A percentile compares a stretch with the other conserved stretches of the same genome.
These are phyloP conservation scores for Drosophila dives DNA, from an alignment of 2,888 invertebrate genomes.

Conservation along the genomic window DNA sequence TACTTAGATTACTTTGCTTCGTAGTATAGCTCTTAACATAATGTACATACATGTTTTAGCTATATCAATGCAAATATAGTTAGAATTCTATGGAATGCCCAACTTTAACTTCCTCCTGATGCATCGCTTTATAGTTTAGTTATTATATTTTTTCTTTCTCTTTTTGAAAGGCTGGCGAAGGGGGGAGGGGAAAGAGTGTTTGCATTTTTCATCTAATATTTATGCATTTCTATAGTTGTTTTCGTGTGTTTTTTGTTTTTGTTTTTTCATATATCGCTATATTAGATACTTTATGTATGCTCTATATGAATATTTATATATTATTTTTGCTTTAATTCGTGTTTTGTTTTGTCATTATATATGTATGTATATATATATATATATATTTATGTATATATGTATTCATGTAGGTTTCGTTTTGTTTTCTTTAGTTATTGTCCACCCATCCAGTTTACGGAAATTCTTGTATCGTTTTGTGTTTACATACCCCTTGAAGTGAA, in stretches of 20 bases:
- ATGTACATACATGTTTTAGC: conserved; percentile 26
- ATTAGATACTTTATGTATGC: conserved; percentile 43
- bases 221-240: conserved; percentile 18
- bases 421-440: conserved; percentile 84
- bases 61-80: conserved; percentile 26
- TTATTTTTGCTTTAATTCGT: conserved; percentile 26
- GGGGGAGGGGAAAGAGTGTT: background rate
- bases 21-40: conserved; percentile 31
- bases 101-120: conserved; percentile 52
- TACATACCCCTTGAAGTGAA: conserved; percentile 41
- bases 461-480: conserved; percentile 57
- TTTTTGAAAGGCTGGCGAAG: background rate
- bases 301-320: conserved; percentile 47
- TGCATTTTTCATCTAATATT: conserved; percentile 8
- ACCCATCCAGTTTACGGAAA: conserved; percentile 84
- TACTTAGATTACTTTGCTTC: conserved; percentile 19
- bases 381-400: conserved; percentile 24
- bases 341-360: conserved; percentile 17
- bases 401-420: conserved; percentile 42
- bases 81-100: conserved; percentile 16
- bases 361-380: conserved; percentile 27
- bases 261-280: conserved; percentile 36
- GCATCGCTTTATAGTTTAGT: conserved; percentile 54
- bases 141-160: background rate
- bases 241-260: conserved; percentile 36